Base-by-base conservation (phyloP, 37 sponge, comb jelly and placozoan species). In the Eunapius fragilis region DNA sequence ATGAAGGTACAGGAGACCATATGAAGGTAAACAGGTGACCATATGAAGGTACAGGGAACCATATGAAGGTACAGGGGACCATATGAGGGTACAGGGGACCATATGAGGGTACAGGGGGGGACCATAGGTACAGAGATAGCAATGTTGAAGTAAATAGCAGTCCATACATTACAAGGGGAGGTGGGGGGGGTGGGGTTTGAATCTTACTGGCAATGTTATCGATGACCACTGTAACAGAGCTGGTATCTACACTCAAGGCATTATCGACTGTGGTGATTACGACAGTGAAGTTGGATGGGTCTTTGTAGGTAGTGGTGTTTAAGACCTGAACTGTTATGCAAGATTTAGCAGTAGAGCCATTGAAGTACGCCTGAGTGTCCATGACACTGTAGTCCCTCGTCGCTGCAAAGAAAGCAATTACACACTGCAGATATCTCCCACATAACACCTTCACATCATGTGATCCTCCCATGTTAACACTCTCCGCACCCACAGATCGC, bases 401-500 rank as follows among this genome's bases (percentile, higher is more conserved):
- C 6, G 58, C 58, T 58, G 58, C 14, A 19, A 58, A 13, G 14
- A 11, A 58, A 58, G 14, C 1, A 58, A 41, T n/a, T n/a, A n/a
- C n/a, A n/a, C n/a, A 41, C 3, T 6, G 6, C 6, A 19, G 26
- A 27, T 3, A 13, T 48, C 3, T 71, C 31, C 9, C 22, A 36
- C 38, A 75, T 70, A 67, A 31, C 69, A 33, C 85, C 75, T 32
- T 84, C 85, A 68, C 19, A n/a, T n/a, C n/a, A n/a, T n/a, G n/a
- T n/a, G n/a, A n/a, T n/a, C n/a, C n/a, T n/a, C n/a, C n/a, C n/a
- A n/a, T n/a, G n/a, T n/a, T n/a, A n/a, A n/a, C n/a, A n/a, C 79
- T 10, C 69, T 5, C 11, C 38, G 2, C 6, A 79, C 86, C n/a
- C n/a, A n/a, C n/a, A n/a, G n/a, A n/a, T n/a, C n/a, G n/a, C n/a